These are phyloP conservation scores for Eulemur albifrons DNA, from an alignment of 2,797 vertebrate genomes.

Conservation along the genomic window DNA sequence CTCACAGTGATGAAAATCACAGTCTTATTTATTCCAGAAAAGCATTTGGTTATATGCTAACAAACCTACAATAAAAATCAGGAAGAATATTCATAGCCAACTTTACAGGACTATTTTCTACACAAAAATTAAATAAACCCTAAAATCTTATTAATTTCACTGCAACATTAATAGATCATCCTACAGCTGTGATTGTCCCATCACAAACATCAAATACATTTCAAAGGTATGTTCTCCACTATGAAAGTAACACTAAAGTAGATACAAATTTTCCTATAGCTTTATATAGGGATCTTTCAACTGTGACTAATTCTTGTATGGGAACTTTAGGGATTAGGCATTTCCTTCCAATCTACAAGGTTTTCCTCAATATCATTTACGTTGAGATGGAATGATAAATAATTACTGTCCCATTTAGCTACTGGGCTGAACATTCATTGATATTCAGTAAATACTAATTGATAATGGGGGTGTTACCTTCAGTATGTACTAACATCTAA, in stretches of 20 bases:
- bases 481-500: neutral
- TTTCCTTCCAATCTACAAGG: neutral
- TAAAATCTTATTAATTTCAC: neutral
- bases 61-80: constrained; percentile 17
- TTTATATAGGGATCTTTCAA: neutral
- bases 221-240: neutral
- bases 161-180: neutral
- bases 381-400: neutral
- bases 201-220: neutral
- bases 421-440: neutral
- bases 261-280: neutral
- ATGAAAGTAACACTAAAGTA: neutral
- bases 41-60: neutral
- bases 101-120: neutral
- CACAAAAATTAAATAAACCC: constrained; percentile 18
- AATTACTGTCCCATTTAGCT: neutral
- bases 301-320: neutral
- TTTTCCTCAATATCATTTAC: neutral
- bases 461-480: neutral
- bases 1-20: constrained; percentile 18
- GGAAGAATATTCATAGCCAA: neutral
- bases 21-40: neutral
- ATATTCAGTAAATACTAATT: neutral
- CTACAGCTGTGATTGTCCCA: neutral
- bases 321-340: neutral